phyloP scores from a whole-genome alignment of 2,888 invertebrate species.

The Drosophila infuscata region DNA sequence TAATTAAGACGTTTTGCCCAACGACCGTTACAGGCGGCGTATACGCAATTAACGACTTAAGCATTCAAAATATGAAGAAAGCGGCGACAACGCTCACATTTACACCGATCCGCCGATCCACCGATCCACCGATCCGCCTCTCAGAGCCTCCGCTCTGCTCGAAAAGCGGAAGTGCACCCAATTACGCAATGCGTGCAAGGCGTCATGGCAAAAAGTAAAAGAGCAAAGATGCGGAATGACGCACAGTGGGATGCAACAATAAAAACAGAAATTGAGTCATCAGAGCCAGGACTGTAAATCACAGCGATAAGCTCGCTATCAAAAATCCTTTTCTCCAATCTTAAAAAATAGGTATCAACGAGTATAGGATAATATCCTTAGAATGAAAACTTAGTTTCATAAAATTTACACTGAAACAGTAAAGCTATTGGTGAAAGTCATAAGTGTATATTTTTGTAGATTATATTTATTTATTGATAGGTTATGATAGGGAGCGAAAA shows the following conservation, averaged over 20 bases:
- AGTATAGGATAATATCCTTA: neutral
- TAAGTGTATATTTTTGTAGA: neutral
- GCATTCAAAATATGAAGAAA: conserved; percentile 76
- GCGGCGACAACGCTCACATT: conserved; percentile 62
- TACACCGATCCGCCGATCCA: conserved; percentile 34
- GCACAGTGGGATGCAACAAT: neutral
- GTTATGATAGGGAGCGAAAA: neutral
- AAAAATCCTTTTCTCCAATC: neutral
- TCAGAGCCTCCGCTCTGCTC: conserved; percentile 5
- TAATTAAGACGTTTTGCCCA: conserved; percentile 78
- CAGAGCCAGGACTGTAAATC: conserved; percentile 19
- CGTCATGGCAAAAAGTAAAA: conserved; percentile 29
- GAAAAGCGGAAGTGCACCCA: conserved; percentile 69
- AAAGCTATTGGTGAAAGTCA: neutral
- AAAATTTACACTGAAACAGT: neutral
- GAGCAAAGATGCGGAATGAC: conserved; percentile 18
- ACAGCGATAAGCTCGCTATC: neutral
- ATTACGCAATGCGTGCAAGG: conserved; percentile 66
- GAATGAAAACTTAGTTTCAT: neutral
- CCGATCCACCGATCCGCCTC: conserved; percentile 1
- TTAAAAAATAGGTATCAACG: neutral
- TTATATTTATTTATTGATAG: neutral
- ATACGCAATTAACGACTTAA: conserved; percentile 71
- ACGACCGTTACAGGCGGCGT: conserved; percentile 75
- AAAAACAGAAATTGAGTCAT: conserved; percentile 3